These are phyloP conservation scores for Chrysolina oricalcia DNA, from an alignment of 2,888 invertebrate genomes.

Conservation along the genomic window DNA sequence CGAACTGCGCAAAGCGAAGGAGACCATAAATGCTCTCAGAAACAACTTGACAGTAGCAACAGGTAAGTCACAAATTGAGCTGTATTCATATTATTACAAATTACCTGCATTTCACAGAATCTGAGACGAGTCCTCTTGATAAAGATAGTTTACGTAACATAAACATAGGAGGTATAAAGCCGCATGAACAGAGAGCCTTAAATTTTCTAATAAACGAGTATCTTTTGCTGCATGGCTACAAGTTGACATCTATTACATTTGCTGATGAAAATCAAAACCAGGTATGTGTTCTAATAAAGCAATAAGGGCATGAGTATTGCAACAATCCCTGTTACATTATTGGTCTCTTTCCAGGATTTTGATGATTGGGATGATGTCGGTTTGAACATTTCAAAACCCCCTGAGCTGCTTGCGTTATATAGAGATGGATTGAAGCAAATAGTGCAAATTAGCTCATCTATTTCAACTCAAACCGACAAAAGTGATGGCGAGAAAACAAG, in stretches of 20 bases:
- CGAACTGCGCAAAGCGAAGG: conserved; percentile 89
- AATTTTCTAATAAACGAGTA: conserved; percentile 93
- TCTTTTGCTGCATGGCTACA: conserved; percentile 84
- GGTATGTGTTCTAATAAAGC: conserved; percentile 69
- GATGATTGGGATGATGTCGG: conserved; percentile 96
- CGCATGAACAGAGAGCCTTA: conserved; percentile 87
- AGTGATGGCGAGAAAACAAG: conserved; percentile 63
- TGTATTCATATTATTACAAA: background rate
- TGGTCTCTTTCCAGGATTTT: conserved; percentile 77
- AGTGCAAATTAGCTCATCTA: conserved; percentile 68
- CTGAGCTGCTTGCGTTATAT: conserved; percentile 81
- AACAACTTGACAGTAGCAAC: conserved; percentile 87
- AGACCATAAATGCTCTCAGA: conserved; percentile 87
- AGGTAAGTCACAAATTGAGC: conserved; percentile 69
- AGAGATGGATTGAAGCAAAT: conserved; percentile 75
- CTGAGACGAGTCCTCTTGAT: conserved; percentile 73
- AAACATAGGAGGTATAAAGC: conserved; percentile 77
- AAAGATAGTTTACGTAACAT: conserved; percentile 69
- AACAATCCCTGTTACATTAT: background rate
- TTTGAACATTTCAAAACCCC: conserved; percentile 87
- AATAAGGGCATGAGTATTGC: too few species aligned
- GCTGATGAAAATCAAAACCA: conserved; percentile 93
- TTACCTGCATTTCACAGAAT: conserved; percentile 68
- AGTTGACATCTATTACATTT: conserved; percentile 91
- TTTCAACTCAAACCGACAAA: conserved; percentile 72